Conservation (phyloP, 2,888 invertebrate genomes). For the Drosophila lacicola region DNA sequence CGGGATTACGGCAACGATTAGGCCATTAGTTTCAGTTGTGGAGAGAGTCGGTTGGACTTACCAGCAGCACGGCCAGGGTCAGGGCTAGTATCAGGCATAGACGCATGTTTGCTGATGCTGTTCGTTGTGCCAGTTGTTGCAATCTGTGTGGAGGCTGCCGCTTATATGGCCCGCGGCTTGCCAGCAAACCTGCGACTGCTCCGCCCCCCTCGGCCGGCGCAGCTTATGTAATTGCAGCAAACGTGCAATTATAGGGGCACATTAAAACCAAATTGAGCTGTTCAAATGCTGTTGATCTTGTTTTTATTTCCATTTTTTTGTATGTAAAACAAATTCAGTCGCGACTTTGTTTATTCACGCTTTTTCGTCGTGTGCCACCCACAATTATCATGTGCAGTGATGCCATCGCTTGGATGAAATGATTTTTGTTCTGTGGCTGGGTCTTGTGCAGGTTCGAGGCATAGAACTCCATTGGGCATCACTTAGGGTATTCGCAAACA, state of each 20-base stretch:
- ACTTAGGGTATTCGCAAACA: background rate
- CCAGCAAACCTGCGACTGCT: background rate
- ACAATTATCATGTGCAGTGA: constrained; percentile 67
- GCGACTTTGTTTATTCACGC: constrained; percentile 13
- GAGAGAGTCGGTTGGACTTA: constrained; percentile 26
- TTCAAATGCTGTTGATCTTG: constrained; percentile 32
- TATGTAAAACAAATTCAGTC: constrained; percentile 16
- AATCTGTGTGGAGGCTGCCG: constrained; percentile 52
- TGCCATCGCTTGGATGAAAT: constrained; percentile 22
- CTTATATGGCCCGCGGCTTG: constrained; percentile 48
- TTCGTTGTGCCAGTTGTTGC: constrained; percentile 23
- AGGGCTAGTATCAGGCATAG: constrained; percentile 49
- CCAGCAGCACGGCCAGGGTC: constrained; percentile 55
- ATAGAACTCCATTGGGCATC: background rate
- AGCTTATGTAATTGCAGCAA: constrained; percentile 32
- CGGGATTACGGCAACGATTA: constrained; percentile 1
- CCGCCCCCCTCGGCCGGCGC: background rate
- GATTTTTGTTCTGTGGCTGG: background rate
- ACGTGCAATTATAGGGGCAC: constrained; percentile 46
- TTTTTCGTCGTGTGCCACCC: background rate
- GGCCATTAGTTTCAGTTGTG: too few species aligned
- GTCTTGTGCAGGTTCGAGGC: constrained; percentile 5
- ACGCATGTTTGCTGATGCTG: constrained; percentile 54
- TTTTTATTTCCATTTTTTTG: background rate
- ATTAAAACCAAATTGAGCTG: constrained; percentile 58